Evolutionary conservation across 2,888 invertebrate genomes (phyloP).

Genomic region (Andrena camellia): DNA sequence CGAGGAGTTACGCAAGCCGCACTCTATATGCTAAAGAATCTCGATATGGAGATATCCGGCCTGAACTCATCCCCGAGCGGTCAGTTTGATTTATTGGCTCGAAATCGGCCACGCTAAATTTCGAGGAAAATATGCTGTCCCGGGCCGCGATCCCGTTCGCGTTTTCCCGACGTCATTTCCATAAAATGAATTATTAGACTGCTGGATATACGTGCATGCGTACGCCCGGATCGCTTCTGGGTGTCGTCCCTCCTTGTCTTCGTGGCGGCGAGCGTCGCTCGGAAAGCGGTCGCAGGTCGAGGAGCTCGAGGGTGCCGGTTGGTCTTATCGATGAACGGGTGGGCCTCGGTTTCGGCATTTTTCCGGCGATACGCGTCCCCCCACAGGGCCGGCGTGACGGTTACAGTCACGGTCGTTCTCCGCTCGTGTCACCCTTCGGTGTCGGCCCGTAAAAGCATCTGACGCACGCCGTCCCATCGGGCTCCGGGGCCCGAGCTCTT

Average conservation of each 20-base stretch:
- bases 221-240: constrained; percentile 19
- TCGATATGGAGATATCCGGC: constrained; percentile 76
- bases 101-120: constrained; percentile 83
- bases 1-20: constrained; percentile 78
- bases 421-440: constrained; percentile 51
- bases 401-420: constrained; percentile 79
- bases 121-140: constrained; percentile 83
- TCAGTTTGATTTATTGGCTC: constrained; percentile 84
- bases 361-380: constrained; percentile 63
- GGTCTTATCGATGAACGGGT: constrained; percentile 53
- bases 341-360: constrained; percentile 65
- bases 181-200: constrained; percentile 82
- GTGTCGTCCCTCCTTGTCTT: constrained; percentile 10
- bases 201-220: constrained; percentile 50
- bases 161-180: constrained; percentile 72
- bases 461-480: constrained; percentile 75
- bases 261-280: not conserved
- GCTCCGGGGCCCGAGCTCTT: constrained; percentile 67
- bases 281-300: not conserved
- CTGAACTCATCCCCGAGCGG: constrained; percentile 72
- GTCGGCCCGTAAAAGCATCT: constrained; percentile 75
- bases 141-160: constrained; percentile 26
- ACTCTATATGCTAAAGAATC: constrained; percentile 83
- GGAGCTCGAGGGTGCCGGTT: constrained; percentile 36
- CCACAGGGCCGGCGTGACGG: constrained; percentile 77